phyloP scores from a whole-genome alignment of 2,797 vertebrate species.

The Oryzias dopingdopingensis region DNA sequence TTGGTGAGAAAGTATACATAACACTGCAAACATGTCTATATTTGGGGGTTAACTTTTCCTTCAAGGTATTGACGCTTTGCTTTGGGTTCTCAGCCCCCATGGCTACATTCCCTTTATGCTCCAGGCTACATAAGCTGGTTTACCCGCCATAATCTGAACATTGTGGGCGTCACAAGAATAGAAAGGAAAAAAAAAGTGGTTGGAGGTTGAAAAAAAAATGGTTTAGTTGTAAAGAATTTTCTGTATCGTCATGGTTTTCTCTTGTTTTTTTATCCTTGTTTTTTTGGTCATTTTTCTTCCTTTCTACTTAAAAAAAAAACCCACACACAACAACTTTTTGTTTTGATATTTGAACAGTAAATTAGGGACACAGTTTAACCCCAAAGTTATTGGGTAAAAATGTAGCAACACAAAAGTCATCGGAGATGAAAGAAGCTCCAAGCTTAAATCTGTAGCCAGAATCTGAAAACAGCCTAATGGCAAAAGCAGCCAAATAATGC shows the following conservation, averaged over 20 bases:
- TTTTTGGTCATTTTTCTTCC: too few relatives aligned
- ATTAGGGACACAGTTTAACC: too few relatives aligned
- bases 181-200: slow-evolving; percentile 5
- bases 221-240: background rate
- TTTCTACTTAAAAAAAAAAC: slow-evolving; percentile 10
- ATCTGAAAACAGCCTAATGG: slow-evolving; percentile 49
- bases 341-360: too few relatives aligned
- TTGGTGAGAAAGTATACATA: slow-evolving; percentile 1
- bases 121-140: slow-evolving; percentile 14
- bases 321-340: too few relatives aligned
- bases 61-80: slow-evolving; percentile 9
- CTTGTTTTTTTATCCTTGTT: too few relatives aligned
- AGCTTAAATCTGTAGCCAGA: slow-evolving; percentile 47
- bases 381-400: background rate
- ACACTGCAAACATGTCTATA: slow-evolving; percentile 1
- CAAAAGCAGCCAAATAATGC: slow-evolving; percentile 57
- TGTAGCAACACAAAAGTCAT: slow-evolving; percentile 11
- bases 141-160: slow-evolving; percentile 5
- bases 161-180: slow-evolving; percentile 1
- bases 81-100: slow-evolving; percentile 15
- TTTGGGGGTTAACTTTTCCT: slow-evolving; percentile 10
- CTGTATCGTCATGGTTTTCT: too few relatives aligned
- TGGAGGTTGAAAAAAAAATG: slow-evolving; percentile 10
- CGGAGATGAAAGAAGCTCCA: slow-evolving; percentile 12
- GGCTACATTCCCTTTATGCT: slow-evolving; percentile 9